Evolutionary conservation across 2,797 vertebrate genomes (phyloP).

Genomic region (Enteromius paludinosus): DNA sequence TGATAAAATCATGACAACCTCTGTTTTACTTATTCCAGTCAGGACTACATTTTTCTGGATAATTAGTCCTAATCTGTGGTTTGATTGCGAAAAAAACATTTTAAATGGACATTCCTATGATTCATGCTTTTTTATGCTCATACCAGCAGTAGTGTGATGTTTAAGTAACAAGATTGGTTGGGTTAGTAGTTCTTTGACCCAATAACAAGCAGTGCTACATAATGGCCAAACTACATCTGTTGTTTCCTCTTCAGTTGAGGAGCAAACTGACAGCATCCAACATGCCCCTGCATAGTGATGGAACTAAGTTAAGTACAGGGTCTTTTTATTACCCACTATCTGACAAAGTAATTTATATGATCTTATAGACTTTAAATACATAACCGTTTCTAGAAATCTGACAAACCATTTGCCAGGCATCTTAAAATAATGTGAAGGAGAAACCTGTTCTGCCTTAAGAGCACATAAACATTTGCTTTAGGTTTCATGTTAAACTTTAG

Average conservation of each 20-base stretch:
- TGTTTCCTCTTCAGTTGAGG: neutral
- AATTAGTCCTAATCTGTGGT: neutral
- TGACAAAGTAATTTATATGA: neutral
- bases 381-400: neutral
- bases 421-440: neutral
- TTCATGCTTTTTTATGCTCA: neutral
- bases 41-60: neutral
- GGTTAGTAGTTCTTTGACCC: constrained; percentile 17
- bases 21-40: constrained; percentile 17
- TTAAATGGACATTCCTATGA: neutral
- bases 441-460: neutral
- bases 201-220: neutral
- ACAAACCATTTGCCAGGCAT: neutral
- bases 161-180: neutral
- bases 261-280: constrained; percentile 21
- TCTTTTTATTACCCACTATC: neutral
- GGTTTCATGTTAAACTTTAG: neutral
- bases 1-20: neutral
- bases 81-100: neutral
- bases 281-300: neutral
- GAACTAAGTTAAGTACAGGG: neutral
- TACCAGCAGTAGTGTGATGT: neutral
- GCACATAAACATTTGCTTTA: neutral
- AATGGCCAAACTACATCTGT: neutral
- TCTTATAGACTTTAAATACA: neutral